phyloP scores from a whole-genome alignment of 2,113 vertebrate species.

The Etheostoma cragini region DNA sequence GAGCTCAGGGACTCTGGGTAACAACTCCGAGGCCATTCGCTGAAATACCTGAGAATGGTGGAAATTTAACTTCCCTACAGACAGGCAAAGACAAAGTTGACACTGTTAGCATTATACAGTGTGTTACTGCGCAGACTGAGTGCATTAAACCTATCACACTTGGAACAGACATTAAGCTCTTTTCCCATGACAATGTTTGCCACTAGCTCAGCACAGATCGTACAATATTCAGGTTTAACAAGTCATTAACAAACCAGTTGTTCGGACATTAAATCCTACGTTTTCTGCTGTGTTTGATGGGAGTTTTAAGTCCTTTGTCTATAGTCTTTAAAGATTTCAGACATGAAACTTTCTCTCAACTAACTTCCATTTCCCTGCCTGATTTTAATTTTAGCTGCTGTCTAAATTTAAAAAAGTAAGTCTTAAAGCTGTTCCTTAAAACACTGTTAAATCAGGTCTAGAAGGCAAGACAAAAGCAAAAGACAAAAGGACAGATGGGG shows the following conservation, averaged over 20 bases:
- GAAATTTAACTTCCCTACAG: conserved; percentile 90
- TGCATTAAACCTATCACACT: not conserved
- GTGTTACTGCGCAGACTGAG: not conserved
- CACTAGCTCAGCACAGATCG: not conserved
- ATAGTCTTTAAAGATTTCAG: not conserved
- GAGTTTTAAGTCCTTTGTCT: not conserved
- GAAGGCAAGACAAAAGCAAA: not conserved
- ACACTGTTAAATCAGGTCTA: not conserved
- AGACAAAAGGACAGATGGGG: not conserved
- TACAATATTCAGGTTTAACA: not conserved
- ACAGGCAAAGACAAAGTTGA: conserved; percentile 2
- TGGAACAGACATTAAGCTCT: not conserved
- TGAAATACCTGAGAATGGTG: conserved; percentile 90
- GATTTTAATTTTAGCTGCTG: not conserved
- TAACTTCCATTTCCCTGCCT: not conserved
- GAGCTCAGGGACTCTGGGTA: conserved; percentile 82
- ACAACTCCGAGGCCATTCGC: conserved; percentile 86
- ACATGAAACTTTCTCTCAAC: not conserved
- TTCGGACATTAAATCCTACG: not conserved
- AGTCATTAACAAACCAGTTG: not conserved
- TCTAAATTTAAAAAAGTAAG: not conserved
- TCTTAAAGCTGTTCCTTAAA: not conserved
- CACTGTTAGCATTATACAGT: not conserved
- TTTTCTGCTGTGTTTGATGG: not conserved
- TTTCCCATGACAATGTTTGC: not conserved